Percentiles rank a stretch among this genome's conserved stretches.
Evolutionary conservation across 2,797 vertebrate species (phyloP).

Genomic region (Helostoma temminkii): DNA sequence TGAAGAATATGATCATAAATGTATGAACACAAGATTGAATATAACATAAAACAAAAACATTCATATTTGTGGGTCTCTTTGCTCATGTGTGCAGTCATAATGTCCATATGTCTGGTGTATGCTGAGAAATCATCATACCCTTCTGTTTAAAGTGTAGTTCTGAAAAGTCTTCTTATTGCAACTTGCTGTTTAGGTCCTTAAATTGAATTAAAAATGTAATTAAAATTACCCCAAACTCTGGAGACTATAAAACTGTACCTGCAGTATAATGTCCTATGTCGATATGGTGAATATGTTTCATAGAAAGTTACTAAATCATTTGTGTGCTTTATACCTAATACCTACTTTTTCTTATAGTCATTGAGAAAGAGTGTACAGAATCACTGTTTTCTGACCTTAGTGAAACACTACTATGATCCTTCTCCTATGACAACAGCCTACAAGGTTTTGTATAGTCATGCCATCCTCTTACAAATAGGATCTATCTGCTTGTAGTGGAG

Average conservation of each 20-base stretch:
- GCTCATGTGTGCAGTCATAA: too few relatives aligned
- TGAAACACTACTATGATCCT: conserved; percentile 21
- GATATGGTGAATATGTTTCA: neutral
- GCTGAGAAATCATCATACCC: too few relatives aligned
- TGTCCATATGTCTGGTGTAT: too few relatives aligned
- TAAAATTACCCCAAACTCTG: neutral
- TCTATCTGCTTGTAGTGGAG: conserved; percentile 11
- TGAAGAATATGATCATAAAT: too few relatives aligned
- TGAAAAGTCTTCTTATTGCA: too few relatives aligned
- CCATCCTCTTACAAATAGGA: conserved; percentile 26
- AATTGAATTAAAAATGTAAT: neutral
- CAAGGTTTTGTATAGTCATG: conserved; percentile 19
- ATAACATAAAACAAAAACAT: too few relatives aligned
- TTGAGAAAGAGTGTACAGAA: neutral
- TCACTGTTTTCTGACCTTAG: conserved; percentile 7
- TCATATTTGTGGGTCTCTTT: too few relatives aligned
- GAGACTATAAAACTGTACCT: neutral
- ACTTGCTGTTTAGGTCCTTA: too few relatives aligned
- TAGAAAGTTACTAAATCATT: neutral
- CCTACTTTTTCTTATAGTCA: neutral
- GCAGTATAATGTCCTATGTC: neutral
- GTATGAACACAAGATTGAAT: too few relatives aligned
- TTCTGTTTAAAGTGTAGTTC: too few relatives aligned
- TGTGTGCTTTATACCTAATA: neutral
- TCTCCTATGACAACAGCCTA: too few relatives aligned